phyloP scores from a whole-genome alignment of 2,113 vertebrate species.

The Rhineura floridana region DNA sequence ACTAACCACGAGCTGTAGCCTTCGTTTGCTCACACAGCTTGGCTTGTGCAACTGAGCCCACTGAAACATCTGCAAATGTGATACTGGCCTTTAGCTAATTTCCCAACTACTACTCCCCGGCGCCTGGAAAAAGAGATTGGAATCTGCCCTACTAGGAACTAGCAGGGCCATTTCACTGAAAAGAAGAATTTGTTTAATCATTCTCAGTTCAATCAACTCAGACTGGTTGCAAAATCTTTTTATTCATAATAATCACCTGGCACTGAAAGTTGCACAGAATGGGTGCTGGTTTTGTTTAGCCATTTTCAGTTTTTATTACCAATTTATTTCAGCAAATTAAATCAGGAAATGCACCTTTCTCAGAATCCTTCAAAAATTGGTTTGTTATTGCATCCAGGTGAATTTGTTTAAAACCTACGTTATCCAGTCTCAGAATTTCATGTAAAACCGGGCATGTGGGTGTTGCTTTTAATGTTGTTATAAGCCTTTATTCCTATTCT shows the following conservation, averaged over 20 bases:
- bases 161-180: neutral
- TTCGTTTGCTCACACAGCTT: too few species aligned
- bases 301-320: neutral
- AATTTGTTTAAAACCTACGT: neutral
- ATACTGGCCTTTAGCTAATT: neutral
- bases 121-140: neutral
- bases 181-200: neutral
- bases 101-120: neutral
- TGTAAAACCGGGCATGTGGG: neutral
- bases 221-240: neutral
- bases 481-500: neutral
- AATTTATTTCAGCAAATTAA: neutral
- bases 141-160: neutral
- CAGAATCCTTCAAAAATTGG: neutral
- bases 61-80: neutral
- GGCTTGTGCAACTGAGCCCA: neutral
- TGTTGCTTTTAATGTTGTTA: neutral
- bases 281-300: neutral
- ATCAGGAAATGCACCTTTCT: neutral
- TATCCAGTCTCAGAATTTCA: neutral
- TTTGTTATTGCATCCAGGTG: neutral
- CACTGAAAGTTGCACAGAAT: neutral
- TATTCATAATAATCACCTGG: neutral
- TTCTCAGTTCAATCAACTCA: neutral
- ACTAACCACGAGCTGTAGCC: too few species aligned